These are phyloP conservation scores for Forbesichthys papilliferus DNA, from an alignment of 2,113 vertebrate species.

Conservation along the genomic window DNA sequence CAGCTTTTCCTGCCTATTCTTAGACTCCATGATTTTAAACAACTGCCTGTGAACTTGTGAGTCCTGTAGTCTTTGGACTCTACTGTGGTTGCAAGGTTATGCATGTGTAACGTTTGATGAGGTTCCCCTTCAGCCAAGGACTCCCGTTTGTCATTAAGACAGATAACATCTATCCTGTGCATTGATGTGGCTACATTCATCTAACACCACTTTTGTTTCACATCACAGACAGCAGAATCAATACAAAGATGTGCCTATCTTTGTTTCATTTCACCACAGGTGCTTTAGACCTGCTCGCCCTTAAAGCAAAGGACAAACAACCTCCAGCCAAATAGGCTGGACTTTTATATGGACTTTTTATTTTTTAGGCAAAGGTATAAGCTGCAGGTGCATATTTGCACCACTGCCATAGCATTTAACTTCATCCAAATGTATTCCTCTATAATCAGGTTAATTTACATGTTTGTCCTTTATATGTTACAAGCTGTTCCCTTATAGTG, in stretches of 20 bases:
- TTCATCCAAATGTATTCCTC: neutral
- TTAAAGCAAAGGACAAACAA: constrained; percentile 14
- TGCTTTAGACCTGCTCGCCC: constrained; percentile 14
- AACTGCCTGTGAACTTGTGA: constrained; percentile 19
- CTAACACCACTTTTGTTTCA: constrained; percentile 67
- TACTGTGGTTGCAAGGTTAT: constrained; percentile 42
- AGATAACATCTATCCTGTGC: constrained; percentile 60
- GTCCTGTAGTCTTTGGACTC: constrained; percentile 8
- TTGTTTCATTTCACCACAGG: constrained; percentile 53
- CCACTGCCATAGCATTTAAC: neutral
- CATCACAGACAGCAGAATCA: constrained; percentile 55
- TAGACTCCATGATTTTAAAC: too few species aligned
- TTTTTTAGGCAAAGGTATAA: neutral
- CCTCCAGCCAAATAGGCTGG: neutral
- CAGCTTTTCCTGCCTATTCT: too few species aligned
- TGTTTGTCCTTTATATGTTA: constrained; percentile 1
- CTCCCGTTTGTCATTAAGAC: constrained; percentile 64
- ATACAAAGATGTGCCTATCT: constrained; percentile 58
- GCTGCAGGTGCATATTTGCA: neutral
- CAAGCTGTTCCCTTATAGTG: constrained; percentile 15
- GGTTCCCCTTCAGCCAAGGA: constrained; percentile 64
- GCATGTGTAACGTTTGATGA: constrained; percentile 55
- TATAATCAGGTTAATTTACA: neutral
- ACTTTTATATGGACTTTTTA: neutral
- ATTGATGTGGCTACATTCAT: constrained; percentile 55